These are phyloP conservation scores for Hemicordylus capensis DNA, from an alignment of 2,113 vertebrate genomes.

Conservation along the genomic window DNA sequence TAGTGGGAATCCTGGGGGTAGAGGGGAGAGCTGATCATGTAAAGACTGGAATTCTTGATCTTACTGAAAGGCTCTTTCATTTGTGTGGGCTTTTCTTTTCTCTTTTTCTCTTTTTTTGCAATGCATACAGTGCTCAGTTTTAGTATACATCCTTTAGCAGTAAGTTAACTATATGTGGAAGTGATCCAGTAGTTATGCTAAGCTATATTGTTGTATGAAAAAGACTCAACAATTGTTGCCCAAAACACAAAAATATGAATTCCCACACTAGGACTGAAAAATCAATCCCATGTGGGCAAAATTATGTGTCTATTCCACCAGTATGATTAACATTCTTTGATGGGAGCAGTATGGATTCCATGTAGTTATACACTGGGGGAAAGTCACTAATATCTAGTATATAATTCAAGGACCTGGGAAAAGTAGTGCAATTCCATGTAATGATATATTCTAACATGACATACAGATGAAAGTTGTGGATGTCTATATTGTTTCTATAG, in stretches of 20 bases:
- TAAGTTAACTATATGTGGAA: neutral
- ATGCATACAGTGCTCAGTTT: too few relatives aligned
- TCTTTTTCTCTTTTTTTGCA: too few relatives aligned
- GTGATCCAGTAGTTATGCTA: neutral
- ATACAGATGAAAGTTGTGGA: neutral
- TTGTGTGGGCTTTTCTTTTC: too few relatives aligned
- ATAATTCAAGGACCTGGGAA: neutral
- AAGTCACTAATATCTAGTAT: neutral
- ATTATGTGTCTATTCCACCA: neutral
- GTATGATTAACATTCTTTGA: neutral
- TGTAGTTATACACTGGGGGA: neutral
- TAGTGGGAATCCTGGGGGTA: too few relatives aligned
- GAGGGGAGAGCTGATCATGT: too few relatives aligned
- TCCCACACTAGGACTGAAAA: neutral
- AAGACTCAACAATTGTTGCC: neutral
- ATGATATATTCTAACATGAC: neutral
- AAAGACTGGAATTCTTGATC: too few relatives aligned
- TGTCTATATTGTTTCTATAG: neutral
- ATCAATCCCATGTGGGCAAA: neutral
- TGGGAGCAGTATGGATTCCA: neutral
- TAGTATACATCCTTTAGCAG: neutral
- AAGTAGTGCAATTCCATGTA: neutral
- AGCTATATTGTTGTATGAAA: neutral
- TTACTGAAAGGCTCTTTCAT: too few relatives aligned
- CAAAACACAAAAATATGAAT: neutral